Conservation (phyloP, 2,888 invertebrate species). For the Eilema depressum region DNA sequence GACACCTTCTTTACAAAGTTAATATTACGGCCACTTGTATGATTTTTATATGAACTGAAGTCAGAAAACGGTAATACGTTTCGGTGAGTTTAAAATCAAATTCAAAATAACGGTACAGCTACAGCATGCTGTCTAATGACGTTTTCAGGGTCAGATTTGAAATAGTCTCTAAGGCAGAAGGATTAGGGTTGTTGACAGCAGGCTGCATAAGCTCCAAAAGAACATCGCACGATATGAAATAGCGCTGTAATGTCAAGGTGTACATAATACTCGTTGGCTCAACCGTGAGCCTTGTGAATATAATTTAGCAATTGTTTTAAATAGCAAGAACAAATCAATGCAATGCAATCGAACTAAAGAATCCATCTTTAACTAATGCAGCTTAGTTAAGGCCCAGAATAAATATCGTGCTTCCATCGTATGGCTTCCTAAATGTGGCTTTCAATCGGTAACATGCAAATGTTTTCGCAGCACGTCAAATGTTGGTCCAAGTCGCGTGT, state of each 20-base stretch:
- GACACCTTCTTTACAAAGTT: not conserved
- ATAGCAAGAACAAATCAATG: not conserved
- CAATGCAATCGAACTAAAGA: not conserved
- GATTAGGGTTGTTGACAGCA: too few relatives aligned
- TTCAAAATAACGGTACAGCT: too few relatives aligned
- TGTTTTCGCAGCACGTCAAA: slow-evolving; percentile 1
- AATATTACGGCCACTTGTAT: not conserved
- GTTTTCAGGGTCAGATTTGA: not conserved
- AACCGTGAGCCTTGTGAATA: not conserved
- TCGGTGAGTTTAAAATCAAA: too few relatives aligned
- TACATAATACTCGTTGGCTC: too few relatives aligned
- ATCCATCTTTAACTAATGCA: not conserved
- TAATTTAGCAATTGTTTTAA: too few relatives aligned
- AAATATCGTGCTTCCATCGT: too few relatives aligned
- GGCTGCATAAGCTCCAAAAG: not conserved
- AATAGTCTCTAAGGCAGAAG: too few relatives aligned
- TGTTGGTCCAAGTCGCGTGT: not conserved
- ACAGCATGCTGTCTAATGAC: too few relatives aligned
- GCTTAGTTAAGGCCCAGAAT: not conserved
- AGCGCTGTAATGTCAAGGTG: too few relatives aligned
- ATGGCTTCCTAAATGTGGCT: not conserved
- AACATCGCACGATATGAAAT: too few relatives aligned
- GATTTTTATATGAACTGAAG: not conserved
- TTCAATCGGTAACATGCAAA: not conserved
- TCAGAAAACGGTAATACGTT: not conserved